phyloP scores from a whole-genome alignment of 1,140 invertebrate species.

The Heterodera schachtii region DNA sequence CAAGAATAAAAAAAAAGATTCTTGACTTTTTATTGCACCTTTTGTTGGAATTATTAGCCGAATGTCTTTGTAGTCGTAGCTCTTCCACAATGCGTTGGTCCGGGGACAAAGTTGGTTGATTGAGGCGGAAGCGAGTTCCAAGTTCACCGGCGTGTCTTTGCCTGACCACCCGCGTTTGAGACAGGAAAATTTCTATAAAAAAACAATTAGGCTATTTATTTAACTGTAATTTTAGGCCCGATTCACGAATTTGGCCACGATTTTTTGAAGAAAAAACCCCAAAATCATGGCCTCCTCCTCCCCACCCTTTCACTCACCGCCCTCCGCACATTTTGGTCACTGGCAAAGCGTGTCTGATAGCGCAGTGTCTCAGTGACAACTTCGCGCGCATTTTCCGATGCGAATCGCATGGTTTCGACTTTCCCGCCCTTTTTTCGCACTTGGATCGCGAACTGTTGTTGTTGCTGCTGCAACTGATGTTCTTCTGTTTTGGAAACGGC shows the following conservation, averaged over 20 bases:
- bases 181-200: slow-evolving; percentile 29
- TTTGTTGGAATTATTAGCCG: slow-evolving; percentile 74
- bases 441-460: slow-evolving; percentile 24
- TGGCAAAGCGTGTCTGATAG: slow-evolving; percentile 67
- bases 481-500: slow-evolving; percentile 1
- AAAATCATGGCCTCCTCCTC: not conserved
- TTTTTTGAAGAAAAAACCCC: too few relatives aligned
- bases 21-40: slow-evolving; percentile 1
- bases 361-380: slow-evolving; percentile 89
- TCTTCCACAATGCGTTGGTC: slow-evolving; percentile 71
- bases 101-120: slow-evolving; percentile 86
- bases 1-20: not conserved
- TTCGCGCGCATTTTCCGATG: slow-evolving; percentile 89
- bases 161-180: slow-evolving; percentile 81
- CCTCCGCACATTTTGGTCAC: slow-evolving; percentile 47
- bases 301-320: slow-evolving; percentile 35
- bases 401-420: slow-evolving; percentile 91
- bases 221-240: not conserved
- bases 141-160: slow-evolving; percentile 79
- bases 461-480: not conserved
- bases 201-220: slow-evolving; percentile 29
- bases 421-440: slow-evolving; percentile 78
- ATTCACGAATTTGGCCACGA: slow-evolving; percentile 8
- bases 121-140: slow-evolving; percentile 85
- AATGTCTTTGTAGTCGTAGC: slow-evolving; percentile 66